These are phyloP conservation scores for Acrocephalus scirpaceus DNA, from an alignment of 2,797 vertebrate genomes.

Conservation along the genomic window DNA sequence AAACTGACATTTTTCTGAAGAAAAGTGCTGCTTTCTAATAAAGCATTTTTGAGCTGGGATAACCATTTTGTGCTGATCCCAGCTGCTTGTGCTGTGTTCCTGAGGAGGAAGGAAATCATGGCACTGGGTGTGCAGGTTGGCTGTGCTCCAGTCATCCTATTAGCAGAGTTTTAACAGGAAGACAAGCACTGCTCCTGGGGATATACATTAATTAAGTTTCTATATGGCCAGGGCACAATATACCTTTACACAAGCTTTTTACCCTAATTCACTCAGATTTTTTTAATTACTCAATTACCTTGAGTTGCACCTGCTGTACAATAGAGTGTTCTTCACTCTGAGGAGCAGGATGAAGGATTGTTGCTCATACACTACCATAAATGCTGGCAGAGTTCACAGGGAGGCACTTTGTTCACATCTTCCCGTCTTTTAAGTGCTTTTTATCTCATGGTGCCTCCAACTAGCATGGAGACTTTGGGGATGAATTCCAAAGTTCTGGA, in stretches of 20 bases:
- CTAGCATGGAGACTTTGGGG: neutral
- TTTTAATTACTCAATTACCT: neutral
- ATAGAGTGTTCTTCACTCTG: neutral
- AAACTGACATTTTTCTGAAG: neutral
- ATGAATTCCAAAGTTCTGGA: neutral
- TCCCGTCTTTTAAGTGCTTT: neutral
- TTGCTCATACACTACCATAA: neutral
- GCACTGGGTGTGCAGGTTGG: neutral
- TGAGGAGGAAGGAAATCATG: neutral
- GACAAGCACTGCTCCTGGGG: neutral
- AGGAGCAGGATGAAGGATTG: neutral
- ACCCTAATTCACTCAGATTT: neutral
- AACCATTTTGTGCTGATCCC: neutral
- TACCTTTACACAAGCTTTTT: neutral
- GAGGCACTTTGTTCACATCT: neutral
- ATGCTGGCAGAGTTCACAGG: neutral
- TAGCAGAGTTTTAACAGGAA: slow-evolving; percentile 42
- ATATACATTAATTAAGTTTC: slow-evolving; percentile 42
- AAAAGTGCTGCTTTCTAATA: neutral
- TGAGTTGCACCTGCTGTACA: neutral
- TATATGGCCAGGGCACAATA: neutral
- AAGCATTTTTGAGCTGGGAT: neutral
- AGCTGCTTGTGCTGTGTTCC: neutral
- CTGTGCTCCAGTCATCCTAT: neutral
- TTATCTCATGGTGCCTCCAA: neutral